Conservation (phyloP, 1,140 invertebrate species). For the Caerostris extrusa region DNA sequence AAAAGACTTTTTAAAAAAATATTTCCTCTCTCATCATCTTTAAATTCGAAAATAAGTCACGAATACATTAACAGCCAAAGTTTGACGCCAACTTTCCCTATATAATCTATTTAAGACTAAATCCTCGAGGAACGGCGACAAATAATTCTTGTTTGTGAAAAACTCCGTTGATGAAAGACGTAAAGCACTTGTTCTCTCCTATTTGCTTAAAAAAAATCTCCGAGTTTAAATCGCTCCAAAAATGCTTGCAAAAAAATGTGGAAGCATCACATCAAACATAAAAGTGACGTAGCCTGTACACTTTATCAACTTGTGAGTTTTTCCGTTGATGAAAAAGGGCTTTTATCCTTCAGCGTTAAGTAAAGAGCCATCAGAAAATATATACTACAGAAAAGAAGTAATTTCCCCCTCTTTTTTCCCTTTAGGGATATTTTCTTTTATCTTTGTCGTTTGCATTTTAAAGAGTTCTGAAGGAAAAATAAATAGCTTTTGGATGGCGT, state of each 20-base stretch:
- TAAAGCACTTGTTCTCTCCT: neutral
- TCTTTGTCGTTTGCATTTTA: slow-evolving; percentile 42
- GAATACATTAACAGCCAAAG: neutral
- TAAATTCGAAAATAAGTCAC: neutral
- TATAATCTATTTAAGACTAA: neutral
- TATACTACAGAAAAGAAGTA: neutral
- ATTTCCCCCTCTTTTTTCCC: slow-evolving; percentile 6
- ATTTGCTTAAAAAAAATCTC: neutral
- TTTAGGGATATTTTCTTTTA: neutral
- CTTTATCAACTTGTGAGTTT: slow-evolving; percentile 1
- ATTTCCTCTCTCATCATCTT: neutral
- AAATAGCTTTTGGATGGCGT: slow-evolving; percentile 25
- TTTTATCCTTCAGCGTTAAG: neutral
- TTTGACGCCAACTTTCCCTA: neutral
- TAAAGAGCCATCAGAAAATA: slow-evolving; percentile 19
- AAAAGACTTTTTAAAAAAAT: neutral
- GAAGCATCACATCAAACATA: neutral
- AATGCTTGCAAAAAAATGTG: neutral
- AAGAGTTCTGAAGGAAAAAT: slow-evolving; percentile 2
- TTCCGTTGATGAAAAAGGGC: slow-evolving; percentile 27
- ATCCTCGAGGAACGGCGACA: neutral
- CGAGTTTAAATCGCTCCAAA: neutral
- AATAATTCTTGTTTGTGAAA: neutral
- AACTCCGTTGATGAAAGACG: neutral
- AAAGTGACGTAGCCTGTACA: neutral